Evolutionary conservation across 2,888 invertebrate species (phyloP), one percentile per base, ranked within the genome.

Genomic region (Drosophila paracracens): DNA sequence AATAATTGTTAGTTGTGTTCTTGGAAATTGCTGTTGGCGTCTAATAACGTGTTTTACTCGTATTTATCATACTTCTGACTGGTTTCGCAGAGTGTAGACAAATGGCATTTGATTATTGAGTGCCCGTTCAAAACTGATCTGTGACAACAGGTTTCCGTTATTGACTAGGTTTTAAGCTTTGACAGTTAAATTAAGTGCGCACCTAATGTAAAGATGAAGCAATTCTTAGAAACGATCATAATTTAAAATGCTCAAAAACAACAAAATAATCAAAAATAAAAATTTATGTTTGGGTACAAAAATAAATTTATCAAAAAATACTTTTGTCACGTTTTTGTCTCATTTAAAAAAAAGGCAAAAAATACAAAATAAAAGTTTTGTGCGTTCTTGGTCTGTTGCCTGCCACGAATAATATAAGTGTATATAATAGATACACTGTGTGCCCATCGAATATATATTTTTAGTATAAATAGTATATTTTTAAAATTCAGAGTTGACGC

Each of bases 321-420:
- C 53, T 59, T 51, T 74, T 78, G 86, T 86, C 88, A 89, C 86
- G 86, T 84, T 86, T 83, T 80, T 78, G 80, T 75, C 79, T 89
- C 68, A 74, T 74, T 83, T 82, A 25, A 31, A 61, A 40, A 53
- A 63, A 33, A 61, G 48, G 25, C 50, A 10, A 0, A 11, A 50
- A 79, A 61, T 29, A 33, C 58, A 79, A 16, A 65, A 35, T n/a
- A 50, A 51, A 50, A 27, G 13, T 57, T 43, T 25, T 61, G 50
- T 61, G 62, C 58, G 69, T 51, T 62, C 25, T 52, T 29, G n/a
- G 36, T n/a, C 50, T 35, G 29, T 70, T 51, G 54, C 61, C 29
- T 57, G 53, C 13, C 11, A 6, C 21, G 54, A 40, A n/a, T 53
- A 53, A 60, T 29, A 53, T n/a, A 70, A 11, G 35, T 16, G 13